Conservation (phyloP, 2,888 invertebrate genomes). For the Tyria jacobaeae region DNA sequence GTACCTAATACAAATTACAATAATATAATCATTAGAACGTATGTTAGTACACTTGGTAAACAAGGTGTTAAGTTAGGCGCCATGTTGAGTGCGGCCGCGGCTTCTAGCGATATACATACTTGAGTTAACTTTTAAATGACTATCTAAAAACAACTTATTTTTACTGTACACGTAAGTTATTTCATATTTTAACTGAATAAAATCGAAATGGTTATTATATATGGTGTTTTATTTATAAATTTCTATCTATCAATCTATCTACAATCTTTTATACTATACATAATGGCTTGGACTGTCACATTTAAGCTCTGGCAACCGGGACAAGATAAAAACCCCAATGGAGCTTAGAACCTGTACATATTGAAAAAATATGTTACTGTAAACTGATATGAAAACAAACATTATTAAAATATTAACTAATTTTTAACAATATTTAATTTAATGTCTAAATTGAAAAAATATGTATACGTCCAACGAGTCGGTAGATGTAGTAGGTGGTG, state of each 20-base stretch:
- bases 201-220: slow-evolving; percentile 85
- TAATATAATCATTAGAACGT: slow-evolving; percentile 84
- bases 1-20: slow-evolving; percentile 85
- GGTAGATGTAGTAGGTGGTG: too few species aligned
- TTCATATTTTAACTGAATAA: slow-evolving; percentile 87
- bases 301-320: too few species aligned
- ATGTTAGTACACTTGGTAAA: slow-evolving; percentile 78
- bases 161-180: slow-evolving; percentile 86
- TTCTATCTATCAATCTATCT: not conserved
- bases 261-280: too few species aligned
- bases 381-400: too few species aligned
- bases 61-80: slow-evolving; percentile 71
- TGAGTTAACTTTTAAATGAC: slow-evolving; percentile 75
- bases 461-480: too few species aligned
- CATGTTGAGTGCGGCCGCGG: slow-evolving; percentile 63
- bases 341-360: too few species aligned
- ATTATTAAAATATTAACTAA: too few species aligned
- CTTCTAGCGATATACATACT: slow-evolving; percentile 68
- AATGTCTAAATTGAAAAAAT: too few species aligned
- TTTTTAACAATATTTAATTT: too few species aligned
- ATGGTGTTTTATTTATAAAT: slow-evolving; percentile 55
- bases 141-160: slow-evolving; percentile 84
- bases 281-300: too few species aligned
- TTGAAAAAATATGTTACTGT: too few species aligned
- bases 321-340: too few species aligned